These are phyloP conservation scores for Dendrolimus punctatus DNA, from an alignment of 1,140 invertebrate species.

Conservation along the genomic window DNA sequence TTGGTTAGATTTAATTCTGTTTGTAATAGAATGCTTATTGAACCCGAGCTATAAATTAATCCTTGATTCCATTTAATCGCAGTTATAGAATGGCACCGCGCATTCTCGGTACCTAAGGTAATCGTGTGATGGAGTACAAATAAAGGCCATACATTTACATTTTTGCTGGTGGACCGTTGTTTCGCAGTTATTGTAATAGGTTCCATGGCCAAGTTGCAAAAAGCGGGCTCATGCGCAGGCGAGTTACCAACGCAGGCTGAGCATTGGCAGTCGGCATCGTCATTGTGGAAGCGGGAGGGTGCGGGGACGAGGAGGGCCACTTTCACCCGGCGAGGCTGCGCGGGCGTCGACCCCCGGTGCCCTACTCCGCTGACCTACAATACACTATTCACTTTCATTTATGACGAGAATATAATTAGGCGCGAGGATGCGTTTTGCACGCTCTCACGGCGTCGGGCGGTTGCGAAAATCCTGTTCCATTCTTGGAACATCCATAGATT, in stretches of 20 bases:
- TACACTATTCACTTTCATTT: slow-evolving; percentile 67
- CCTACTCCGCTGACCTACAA: slow-evolving; percentile 69
- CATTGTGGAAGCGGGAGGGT: slow-evolving; percentile 39
- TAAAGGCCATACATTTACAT: slow-evolving; percentile 55
- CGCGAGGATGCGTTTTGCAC: slow-evolving; percentile 53
- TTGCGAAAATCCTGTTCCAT: slow-evolving; percentile 35
- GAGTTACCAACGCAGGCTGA: slow-evolving; percentile 12
- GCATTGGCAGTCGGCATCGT: slow-evolving; percentile 39
- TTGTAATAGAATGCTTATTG: no score
- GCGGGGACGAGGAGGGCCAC: slow-evolving; percentile 54
- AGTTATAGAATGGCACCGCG: not conserved
- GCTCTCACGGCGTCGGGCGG: slow-evolving; percentile 15
- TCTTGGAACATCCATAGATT: slow-evolving; percentile 8
- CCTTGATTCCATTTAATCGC: no score
- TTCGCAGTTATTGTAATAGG: slow-evolving; percentile 62
- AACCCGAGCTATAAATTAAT: no score
- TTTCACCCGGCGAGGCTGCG: slow-evolving; percentile 68
- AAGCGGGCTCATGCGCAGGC: slow-evolving; percentile 60
- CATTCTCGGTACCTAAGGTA: slow-evolving; percentile 9
- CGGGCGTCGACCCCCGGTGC: slow-evolving; percentile 62
- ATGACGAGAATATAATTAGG: slow-evolving; percentile 50
- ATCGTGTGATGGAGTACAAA: slow-evolving; percentile 39
- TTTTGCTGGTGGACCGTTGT: slow-evolving; percentile 44
- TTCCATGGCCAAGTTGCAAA: slow-evolving; percentile 68
- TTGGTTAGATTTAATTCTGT: no score